Conservation (phyloP, 2,113 vertebrate genomes). For the Rhipidura dahli region DNA sequence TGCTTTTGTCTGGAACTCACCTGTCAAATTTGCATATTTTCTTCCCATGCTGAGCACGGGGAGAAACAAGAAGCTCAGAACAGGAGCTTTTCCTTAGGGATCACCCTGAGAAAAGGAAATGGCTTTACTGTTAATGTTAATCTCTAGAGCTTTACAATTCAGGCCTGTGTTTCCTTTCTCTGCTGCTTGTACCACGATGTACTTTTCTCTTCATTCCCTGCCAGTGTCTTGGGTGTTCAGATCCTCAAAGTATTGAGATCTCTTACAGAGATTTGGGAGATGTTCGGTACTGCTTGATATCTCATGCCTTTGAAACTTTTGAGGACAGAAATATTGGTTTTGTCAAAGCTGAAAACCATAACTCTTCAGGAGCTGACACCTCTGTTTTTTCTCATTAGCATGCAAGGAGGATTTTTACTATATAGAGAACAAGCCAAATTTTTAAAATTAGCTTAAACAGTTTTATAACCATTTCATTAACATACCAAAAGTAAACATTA, state of each 20-base stretch:
- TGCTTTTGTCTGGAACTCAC: neutral
- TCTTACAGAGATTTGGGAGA: neutral
- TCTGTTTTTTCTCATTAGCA: neutral
- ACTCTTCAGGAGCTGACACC: neutral
- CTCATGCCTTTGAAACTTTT: neutral
- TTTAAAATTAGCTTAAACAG: neutral
- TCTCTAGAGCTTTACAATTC: neutral
- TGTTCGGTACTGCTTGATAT: accelerated
- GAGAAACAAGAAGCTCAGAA: neutral
- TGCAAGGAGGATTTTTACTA: neutral
- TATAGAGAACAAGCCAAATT: neutral
- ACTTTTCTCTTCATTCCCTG: neutral
- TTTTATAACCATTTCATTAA: neutral
- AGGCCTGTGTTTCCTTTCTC: neutral
- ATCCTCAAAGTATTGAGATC: neutral
- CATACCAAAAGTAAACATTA: neutral
- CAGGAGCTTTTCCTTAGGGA: neutral
- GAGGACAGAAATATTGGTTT: neutral
- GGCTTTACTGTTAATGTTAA: neutral
- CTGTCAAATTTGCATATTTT: neutral
- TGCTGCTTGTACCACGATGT: neutral
- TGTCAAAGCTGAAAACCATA: neutral
- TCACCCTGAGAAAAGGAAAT: neutral
- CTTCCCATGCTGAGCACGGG: neutral
- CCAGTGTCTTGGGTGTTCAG: neutral